phyloP scores from a whole-genome alignment of 2,888 invertebrate species.

The Amphipoea oculea region DNA sequence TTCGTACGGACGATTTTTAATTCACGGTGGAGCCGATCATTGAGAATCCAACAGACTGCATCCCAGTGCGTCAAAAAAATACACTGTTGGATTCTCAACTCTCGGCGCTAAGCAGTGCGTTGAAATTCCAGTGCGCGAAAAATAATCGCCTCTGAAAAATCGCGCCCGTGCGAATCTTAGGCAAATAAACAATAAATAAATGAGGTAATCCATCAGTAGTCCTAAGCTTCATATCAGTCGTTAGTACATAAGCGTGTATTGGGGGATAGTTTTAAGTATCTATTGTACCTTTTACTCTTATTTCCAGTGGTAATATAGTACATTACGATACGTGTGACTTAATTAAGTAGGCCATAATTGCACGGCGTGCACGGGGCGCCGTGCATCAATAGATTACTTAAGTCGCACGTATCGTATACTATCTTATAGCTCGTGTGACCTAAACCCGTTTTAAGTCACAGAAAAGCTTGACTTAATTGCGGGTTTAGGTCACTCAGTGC shows the following conservation, averaged over 20 bases:
- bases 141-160: not conserved
- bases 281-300: constrained; percentile 55
- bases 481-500: not conserved
- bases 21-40: not conserved
- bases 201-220: not conserved
- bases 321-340: not conserved
- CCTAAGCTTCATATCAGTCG: not conserved
- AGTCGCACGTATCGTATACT: not conserved
- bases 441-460: not conserved
- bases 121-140: not conserved
- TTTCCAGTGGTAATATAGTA: constrained; percentile 53
- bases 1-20: no score
- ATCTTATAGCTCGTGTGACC: not conserved
- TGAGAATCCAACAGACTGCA: not conserved
- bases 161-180: no score
- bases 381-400: not conserved
- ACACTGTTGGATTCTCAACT: not conserved
- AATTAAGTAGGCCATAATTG: not conserved
- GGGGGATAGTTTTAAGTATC: constrained; percentile 27
- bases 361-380: not conserved
- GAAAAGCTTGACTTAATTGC: not conserved
- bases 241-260: constrained; percentile 19
- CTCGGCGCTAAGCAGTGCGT: not conserved
- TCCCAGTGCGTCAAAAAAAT: not conserved
- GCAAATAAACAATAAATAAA: not conserved